Evolutionary conservation across 2,797 vertebrate genomes (phyloP).

Genomic region (Hipposideros larvatus): DNA sequence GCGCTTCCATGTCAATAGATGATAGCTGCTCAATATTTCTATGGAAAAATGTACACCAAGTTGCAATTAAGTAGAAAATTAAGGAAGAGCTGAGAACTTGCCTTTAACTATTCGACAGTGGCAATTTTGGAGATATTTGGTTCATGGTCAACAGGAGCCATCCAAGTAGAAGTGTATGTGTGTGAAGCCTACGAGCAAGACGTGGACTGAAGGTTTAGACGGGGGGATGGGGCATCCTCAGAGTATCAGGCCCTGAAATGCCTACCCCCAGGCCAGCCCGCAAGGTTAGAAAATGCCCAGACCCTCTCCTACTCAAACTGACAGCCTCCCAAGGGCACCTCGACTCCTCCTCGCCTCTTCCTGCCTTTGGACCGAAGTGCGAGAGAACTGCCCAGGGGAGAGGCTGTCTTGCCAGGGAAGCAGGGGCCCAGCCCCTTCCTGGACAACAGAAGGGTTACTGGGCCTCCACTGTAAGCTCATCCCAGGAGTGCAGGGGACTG

Average conservation of each 20-base stretch:
- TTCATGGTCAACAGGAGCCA: not conserved
- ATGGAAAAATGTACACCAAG: not conserved
- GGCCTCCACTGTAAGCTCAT: not conserved
- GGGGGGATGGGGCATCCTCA: fast-evolving
- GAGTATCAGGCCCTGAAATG: not conserved
- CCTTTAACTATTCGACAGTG: not conserved
- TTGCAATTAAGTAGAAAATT: not conserved
- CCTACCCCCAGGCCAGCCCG: not conserved
- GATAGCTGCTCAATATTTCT: not conserved
- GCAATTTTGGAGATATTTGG: not conserved
- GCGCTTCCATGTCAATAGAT: not conserved
- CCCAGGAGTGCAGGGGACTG: not conserved
- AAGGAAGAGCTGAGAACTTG: not conserved
- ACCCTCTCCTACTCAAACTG: not conserved
- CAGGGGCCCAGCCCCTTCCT: not conserved
- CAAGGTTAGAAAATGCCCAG: not conserved
- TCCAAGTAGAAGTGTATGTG: not conserved
- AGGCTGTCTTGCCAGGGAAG: not conserved
- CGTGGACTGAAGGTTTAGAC: not conserved
- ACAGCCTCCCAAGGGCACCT: not conserved
- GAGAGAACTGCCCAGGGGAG: not conserved
- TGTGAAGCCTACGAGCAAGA: not conserved
- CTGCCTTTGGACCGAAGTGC: not conserved
- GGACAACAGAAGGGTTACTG: not conserved
- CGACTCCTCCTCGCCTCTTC: not conserved